Evolutionary conservation across 1,140 invertebrate genomes (phyloP), one percentile per base, ranked within the genome.

Genomic region (Listronotus oregonensis): DNA sequence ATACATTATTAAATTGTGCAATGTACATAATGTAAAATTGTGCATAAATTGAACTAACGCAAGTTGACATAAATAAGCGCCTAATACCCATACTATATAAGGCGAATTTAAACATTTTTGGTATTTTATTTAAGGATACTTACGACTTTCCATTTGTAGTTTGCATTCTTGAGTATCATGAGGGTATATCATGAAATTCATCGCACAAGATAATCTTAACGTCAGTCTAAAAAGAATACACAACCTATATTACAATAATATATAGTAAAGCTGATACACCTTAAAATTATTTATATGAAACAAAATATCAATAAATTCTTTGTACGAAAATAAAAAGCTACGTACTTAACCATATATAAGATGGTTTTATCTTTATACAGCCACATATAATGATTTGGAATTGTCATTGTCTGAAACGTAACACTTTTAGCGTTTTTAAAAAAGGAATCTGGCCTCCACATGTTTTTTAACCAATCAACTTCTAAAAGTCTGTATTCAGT

Each of bases 401-500:
- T 93, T 44, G 92, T 95, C 93, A 95, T 95, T 0, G 92, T 93
- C 79, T 95, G 92, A 75, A 95, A 95, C 3, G 92, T 95, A 0
- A 95, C 93, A 8, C 91, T 91, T 80, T 95, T 95, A 34, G 93
- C 93, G 77, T 93, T 93, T 77, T 93, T 93, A 78, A 93, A 93
- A 78, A 92, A 93, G 0, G 90, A 92, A 81, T 93, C 93, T 0
- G 93, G 93, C 47, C 92, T 82, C 93, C 93, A 95, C 87, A 95
- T 94, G 68, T 93, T 89, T 73, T 94, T 93, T 54, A 94, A 75
- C 91, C 92, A 94, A 71, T 93, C 91, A 6, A 94, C 90, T 80
- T 94, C 91, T 17, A 94, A 78, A 49, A 94, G 82, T 74, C 90
- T 87, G 79, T 95, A 95, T 77, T 94, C 92, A 12, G 90, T 88